These are phyloP conservation scores for Mus pahari DNA, from an alignment of 2,113 vertebrate species.

Conservation along the genomic window DNA sequence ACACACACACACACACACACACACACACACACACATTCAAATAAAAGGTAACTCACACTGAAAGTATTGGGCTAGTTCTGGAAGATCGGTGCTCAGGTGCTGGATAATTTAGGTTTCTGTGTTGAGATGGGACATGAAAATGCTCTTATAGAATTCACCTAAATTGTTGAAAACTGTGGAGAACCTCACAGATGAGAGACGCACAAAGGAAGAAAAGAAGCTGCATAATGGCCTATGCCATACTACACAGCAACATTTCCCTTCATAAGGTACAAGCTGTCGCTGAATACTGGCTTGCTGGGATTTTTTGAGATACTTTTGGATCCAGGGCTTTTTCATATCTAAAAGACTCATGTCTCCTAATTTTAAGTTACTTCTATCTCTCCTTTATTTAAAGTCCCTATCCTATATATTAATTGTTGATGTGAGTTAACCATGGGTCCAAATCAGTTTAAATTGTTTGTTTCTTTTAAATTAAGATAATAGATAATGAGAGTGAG, in stretches of 20 bases:
- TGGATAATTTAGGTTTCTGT: constrained; percentile 31
- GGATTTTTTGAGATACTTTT: background rate
- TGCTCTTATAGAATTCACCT: constrained; percentile 30
- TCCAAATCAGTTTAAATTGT: background rate
- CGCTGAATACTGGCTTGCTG: background rate
- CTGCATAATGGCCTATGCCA: background rate
- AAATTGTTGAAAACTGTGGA: constrained; percentile 25
- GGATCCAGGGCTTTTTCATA: background rate
- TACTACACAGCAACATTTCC: constrained; percentile 2
- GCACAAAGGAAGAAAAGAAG: background rate
- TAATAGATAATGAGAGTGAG: constrained; percentile 7
- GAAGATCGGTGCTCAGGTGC: constrained; percentile 7
- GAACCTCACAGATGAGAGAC: background rate
- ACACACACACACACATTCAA: background rate
- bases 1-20: background rate
- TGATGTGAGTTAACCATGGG: constrained; percentile 29
- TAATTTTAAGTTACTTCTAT: constrained; percentile 42
- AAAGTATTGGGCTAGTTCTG: background rate
- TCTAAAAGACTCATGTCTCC: constrained; percentile 8
- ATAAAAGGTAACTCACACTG: constrained; percentile 15
- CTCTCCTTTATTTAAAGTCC: background rate
- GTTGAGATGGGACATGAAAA: background rate
- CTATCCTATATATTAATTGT: background rate
- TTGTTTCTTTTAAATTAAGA: constrained; percentile 41
- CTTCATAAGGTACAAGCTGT: background rate